These are phyloP conservation scores for Macroglossus sobrinus DNA, from an alignment of 2,113 vertebrate species.

Conservation along the genomic window DNA sequence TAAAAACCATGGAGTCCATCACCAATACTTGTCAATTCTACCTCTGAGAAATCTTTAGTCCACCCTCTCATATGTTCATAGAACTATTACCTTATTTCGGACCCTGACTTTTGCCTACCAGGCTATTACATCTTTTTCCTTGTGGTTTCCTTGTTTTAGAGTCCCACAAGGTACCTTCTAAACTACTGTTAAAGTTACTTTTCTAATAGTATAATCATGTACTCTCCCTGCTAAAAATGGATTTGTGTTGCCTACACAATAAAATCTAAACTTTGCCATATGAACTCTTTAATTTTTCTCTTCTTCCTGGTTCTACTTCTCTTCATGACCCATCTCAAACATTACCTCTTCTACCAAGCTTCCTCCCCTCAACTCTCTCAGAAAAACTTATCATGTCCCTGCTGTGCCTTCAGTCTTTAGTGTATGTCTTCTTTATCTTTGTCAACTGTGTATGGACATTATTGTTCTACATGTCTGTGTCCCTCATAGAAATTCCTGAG, in stretches of 20 bases:
- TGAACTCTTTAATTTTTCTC: background rate
- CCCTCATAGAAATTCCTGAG: background rate
- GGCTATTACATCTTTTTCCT: background rate
- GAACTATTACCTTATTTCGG: background rate
- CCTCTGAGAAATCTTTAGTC: background rate
- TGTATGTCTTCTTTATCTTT: background rate
- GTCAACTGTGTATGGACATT: background rate
- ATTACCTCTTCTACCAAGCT: background rate
- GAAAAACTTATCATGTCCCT: background rate
- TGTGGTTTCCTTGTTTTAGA: background rate
- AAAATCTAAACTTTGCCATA: slow-evolving; percentile 6
- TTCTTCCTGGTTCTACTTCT: background rate
- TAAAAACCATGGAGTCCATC: background rate
- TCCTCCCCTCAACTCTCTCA: background rate
- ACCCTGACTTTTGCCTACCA: background rate
- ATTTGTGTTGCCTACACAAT: background rate
- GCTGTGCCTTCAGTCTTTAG: background rate
- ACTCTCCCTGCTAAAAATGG: background rate
- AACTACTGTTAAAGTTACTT: background rate
- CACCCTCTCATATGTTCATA: background rate
- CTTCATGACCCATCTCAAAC: background rate
- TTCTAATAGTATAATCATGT: background rate
- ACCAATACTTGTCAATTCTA: background rate
- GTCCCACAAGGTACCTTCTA: background rate
- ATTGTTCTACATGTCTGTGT: background rate